Conservation (phyloP, 1,140 invertebrate genomes). For the Philotrypesis tridentata region DNA sequence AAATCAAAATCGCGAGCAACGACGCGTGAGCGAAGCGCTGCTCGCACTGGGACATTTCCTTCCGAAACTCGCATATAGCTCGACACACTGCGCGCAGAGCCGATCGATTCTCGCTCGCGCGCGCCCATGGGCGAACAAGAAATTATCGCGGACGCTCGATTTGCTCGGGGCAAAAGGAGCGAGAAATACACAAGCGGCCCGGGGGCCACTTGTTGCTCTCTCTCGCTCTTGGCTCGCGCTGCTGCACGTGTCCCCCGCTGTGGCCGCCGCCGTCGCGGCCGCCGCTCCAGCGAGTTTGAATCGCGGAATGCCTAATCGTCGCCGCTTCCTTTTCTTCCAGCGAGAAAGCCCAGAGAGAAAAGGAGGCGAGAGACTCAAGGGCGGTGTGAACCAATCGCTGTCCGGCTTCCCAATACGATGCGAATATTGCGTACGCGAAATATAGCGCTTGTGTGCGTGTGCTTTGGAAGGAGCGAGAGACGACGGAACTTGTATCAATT, state of each 20-base stretch:
- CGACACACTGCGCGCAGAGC: too few relatives aligned
- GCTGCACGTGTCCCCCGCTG: conserved; percentile 57
- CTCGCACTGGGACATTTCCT: neutral
- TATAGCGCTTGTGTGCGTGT: neutral
- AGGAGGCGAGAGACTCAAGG: neutral
- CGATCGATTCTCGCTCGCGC: conserved; percentile 10
- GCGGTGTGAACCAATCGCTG: conserved; percentile 25
- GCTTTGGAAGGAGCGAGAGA: neutral
- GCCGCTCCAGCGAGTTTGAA: conserved; percentile 60
- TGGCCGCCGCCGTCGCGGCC: conserved; percentile 49
- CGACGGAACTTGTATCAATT: conserved; percentile 2
- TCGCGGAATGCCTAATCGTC: conserved; percentile 58
- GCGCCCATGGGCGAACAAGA: neutral
- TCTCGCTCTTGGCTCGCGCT: conserved; percentile 25
- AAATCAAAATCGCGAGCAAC: neutral
- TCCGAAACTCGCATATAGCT: neutral
- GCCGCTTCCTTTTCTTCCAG: conserved; percentile 49
- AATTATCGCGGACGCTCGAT: conserved; percentile 10
- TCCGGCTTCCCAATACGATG: conserved; percentile 13
- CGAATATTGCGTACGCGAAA: neutral
- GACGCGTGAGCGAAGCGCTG: neutral
- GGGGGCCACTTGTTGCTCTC: conserved; percentile 65
- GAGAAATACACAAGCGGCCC: neutral
- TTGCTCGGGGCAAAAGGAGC: conserved; percentile 46
- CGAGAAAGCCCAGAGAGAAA: neutral